A percentile compares a stretch with the other conserved stretches of the same genome.
phyloP scores from a whole-genome alignment of 53 echinoderm and acorn worm genomes.

The Holothuria scabra region DNA sequence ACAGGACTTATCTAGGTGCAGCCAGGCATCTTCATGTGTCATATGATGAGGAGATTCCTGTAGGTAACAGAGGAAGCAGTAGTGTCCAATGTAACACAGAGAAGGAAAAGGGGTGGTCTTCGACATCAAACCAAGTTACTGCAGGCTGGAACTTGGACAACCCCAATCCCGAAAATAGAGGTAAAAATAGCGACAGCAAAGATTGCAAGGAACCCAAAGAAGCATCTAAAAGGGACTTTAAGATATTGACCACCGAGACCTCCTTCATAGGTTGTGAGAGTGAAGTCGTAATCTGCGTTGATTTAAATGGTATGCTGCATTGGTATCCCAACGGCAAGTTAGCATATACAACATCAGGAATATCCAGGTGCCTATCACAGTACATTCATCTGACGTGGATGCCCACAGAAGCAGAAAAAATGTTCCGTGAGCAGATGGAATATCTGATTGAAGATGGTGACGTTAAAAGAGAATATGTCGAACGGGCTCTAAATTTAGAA shows the following conservation, averaged over 20 bases:
- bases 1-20: neutral
- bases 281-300: neutral
- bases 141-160: too few relatives aligned
- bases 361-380: conserved; percentile 27
- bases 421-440: neutral
- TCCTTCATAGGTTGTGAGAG: conserved; percentile 23
- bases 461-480: neutral
- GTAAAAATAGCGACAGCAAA: too few relatives aligned
- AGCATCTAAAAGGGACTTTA: neutral
- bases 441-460: neutral
- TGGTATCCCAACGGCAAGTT: conserved; percentile 7
- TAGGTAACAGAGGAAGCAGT: too few relatives aligned
- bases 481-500: neutral
- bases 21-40: too few relatives aligned
- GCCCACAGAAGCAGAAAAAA: neutral
- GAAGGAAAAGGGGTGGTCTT: too few relatives aligned
- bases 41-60: too few relatives aligned
- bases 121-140: too few relatives aligned
- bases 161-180: too few relatives aligned
- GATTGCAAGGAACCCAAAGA: too few relatives aligned
- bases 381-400: conserved; percentile 22
- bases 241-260: neutral
- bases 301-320: conserved; percentile 21
- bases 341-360: conserved; percentile 1
- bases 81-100: too few relatives aligned